phyloP scores from a whole-genome alignment of 2,888 invertebrate species.

The Palloptera scutellata region DNA sequence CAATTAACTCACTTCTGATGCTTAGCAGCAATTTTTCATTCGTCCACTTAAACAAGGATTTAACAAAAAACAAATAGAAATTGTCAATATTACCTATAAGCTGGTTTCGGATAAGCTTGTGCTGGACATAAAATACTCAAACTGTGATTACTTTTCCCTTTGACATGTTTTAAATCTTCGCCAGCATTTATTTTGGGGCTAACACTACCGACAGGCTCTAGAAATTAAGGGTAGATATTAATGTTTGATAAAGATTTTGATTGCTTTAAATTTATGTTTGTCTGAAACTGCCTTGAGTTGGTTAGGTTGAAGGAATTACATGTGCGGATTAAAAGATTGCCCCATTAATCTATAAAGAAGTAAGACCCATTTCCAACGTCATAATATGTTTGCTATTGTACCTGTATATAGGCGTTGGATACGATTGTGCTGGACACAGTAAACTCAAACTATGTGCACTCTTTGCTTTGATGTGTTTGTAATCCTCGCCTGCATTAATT shows the following conservation, averaged over 20 bases:
- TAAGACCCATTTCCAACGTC: too few species aligned
- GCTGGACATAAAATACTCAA: constrained; percentile 76
- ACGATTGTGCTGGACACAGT: constrained; percentile 78
- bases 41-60: too few species aligned
- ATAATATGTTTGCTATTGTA: too few species aligned
- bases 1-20: background rate
- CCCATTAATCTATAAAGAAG: too few species aligned
- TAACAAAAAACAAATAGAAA: too few species aligned
- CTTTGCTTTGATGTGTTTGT: constrained; percentile 66
- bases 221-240: constrained; percentile 7
- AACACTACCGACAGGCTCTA: constrained; percentile 70
- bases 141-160: constrained; percentile 51
- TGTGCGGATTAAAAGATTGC: too few species aligned
- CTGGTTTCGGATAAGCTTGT: constrained; percentile 74
- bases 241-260: too few species aligned
- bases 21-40: too few species aligned
- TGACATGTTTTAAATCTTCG: constrained; percentile 61
- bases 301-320: too few species aligned
- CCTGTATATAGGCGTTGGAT: constrained; percentile 70
- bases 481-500: constrained; percentile 73
- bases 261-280: too few species aligned
- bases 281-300: too few species aligned
- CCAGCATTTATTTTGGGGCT: constrained; percentile 69
- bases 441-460: constrained; percentile 67
- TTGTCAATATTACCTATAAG: constrained; percentile 65